Evolutionary conservation across 2,797 vertebrate genomes (phyloP), one percentile per base, ranked within the genome.

Genomic region (Tolypeutes matacus): DNA sequence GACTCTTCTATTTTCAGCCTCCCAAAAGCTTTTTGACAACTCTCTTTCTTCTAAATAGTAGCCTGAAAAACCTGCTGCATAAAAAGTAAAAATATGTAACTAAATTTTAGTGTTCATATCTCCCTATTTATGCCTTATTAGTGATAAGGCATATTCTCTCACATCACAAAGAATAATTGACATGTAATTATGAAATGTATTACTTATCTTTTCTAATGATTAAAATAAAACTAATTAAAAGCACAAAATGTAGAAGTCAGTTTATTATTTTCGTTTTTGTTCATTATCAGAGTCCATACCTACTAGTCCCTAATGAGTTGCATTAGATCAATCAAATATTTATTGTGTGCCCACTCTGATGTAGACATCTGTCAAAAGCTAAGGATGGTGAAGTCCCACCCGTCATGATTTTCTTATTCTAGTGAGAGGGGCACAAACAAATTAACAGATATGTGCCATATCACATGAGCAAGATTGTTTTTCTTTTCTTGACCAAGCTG

Each of bases 181-280:
- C 11, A 85, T 60, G 17, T 75, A 87, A 87, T 88, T 87, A 51
- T 81, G 25, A 93, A 81, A 88, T 13, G 49, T 46, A 51, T 56
- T 21, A 81, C 13, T 90, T 94, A 7, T 77, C 9, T 76, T 80
- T 95, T 77, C 27, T 62, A 93, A 23, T 85, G 31, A 94, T 62
- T 93, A 76, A 89, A 96, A 62, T 70, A 17, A 53, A 8, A 87
- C 1, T 25, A 81, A 77, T 58, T 75, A 86, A 82, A 83, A 88
- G 21, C 46, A 84, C 29, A 91, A 89, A 88, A 42, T 86, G 17
- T 64, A 95, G 56, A 73, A 34, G 12, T 75, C 29, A 36, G 8
- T 70, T 36, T 53, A 75, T 64, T 80, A 6, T 53, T 86, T 95
- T 70, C 6, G 65, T 25, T 49, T 88, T 72, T 83, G 39, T 77